These are phyloP conservation scores for Scolopax bukidnonensis DNA, from an alignment of 2,797 vertebrate species.

Conservation along the genomic window DNA sequence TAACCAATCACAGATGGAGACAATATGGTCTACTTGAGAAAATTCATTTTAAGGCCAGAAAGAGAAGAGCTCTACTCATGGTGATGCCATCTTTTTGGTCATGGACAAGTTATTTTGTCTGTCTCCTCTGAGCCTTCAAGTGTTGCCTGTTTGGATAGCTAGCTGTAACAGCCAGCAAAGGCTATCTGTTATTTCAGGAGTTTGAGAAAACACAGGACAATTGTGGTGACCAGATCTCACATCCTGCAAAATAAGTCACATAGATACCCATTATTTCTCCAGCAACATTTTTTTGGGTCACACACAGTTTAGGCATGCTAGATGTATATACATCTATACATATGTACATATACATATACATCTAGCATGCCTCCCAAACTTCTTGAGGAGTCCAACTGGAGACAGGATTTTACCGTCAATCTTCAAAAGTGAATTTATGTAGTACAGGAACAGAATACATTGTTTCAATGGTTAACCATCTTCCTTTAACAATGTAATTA, in stretches of 20 bases:
- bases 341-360: neutral
- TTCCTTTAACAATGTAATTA: neutral
- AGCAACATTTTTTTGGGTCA: neutral
- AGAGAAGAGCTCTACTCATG: neutral
- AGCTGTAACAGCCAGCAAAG: neutral
- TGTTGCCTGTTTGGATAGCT: neutral
- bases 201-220: neutral
- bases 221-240: neutral
- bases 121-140: neutral
- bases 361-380: neutral
- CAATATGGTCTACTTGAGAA: neutral
- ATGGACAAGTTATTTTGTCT: neutral
- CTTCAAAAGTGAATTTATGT: neutral
- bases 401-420: neutral
- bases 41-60: neutral
- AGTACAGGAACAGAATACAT: neutral
- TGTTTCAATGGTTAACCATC: neutral
- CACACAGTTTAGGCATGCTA: neutral
- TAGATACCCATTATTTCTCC: fast-evolving
- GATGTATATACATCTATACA: too few relatives aligned
- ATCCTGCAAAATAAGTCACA: neutral
- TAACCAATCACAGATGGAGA: neutral
- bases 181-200: neutral
- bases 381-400: neutral
- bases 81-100: neutral